These are phyloP conservation scores for Actinemys pallida DNA, from an alignment of 2,113 vertebrate genomes.

Conservation along the genomic window DNA sequence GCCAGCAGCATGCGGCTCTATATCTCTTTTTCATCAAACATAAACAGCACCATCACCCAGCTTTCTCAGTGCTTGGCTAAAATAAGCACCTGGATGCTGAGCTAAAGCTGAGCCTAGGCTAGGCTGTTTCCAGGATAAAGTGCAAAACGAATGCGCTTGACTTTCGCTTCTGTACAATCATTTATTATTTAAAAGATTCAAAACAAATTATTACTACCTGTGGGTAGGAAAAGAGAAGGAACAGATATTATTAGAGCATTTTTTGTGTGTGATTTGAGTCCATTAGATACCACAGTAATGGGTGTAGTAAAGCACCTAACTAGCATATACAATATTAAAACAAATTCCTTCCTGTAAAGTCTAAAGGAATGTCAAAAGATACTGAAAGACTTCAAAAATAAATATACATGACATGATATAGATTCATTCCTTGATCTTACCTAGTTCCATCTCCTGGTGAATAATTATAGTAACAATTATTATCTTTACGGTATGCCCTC, in stretches of 20 bases:
- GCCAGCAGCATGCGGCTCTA: too few relatives aligned
- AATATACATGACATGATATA: background rate
- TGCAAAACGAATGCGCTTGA: background rate
- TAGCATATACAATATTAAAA: background rate
- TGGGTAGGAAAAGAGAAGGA: background rate
- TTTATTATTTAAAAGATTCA: background rate
- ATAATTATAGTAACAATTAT: background rate
- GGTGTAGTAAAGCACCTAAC: background rate
- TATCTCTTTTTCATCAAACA: too few relatives aligned
- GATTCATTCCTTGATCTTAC: background rate
- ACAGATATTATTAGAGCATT: background rate
- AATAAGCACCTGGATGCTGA: background rate
- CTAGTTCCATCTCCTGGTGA: background rate
- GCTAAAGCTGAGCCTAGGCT: background rate
- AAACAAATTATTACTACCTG: background rate
- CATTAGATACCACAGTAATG: background rate
- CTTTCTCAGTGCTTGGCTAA: too few relatives aligned
- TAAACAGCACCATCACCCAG: too few relatives aligned
- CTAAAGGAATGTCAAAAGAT: background rate
- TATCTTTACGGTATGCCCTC: too few relatives aligned
- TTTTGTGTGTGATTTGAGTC: background rate
- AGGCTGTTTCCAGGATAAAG: background rate
- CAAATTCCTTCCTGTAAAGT: background rate
- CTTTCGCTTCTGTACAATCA: background rate
- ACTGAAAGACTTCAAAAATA: background rate